Percentiles rank a stretch among this genome's conserved stretches.
Evolutionary conservation across 1,140 invertebrate species (phyloP).

Genomic region (Micrasema longulum): DNA sequence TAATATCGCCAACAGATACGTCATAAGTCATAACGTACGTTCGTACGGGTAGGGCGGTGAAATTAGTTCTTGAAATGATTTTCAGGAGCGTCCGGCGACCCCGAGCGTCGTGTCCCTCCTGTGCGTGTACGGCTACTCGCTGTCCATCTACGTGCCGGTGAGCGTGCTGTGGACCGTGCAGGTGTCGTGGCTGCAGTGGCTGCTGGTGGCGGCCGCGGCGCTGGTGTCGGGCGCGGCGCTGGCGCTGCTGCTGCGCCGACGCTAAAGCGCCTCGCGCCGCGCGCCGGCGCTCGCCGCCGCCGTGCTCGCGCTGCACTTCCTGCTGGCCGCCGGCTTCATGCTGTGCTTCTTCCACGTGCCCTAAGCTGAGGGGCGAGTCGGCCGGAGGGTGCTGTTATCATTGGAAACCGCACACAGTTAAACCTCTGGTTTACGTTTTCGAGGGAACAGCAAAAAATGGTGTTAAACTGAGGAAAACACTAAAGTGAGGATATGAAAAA

Average conservation of each 20-base stretch:
- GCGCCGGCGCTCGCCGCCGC: conserved; percentile 75
- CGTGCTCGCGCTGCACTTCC: conserved; percentile 81
- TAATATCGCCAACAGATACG: too few species aligned
- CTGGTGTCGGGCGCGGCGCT: conserved; percentile 88
- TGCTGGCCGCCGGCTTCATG: conserved; percentile 89
- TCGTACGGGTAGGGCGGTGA: too few species aligned
- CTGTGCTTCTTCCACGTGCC: conserved; percentile 75
- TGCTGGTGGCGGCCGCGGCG: conserved; percentile 83
- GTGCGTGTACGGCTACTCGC: conserved; percentile 95
- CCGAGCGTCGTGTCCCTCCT: conserved; percentile 85
- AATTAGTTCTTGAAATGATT: too few species aligned
- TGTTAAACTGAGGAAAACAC: too few species aligned
- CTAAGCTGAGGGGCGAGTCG: neutral
- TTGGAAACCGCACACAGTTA: too few species aligned
- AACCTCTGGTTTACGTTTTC: too few species aligned
- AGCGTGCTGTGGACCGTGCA: conserved; percentile 94
- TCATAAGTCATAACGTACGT: too few species aligned
- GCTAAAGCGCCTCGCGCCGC: conserved; percentile 75
- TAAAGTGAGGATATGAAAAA: too few species aligned
- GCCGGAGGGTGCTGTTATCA: neutral
- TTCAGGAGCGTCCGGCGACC: conserved; percentile 70
- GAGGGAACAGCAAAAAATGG: too few species aligned
- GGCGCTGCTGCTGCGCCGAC: conserved; percentile 84
- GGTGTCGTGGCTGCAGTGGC: conserved; percentile 88
- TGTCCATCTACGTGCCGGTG: conserved; percentile 93